Evolutionary conservation across 1,140 invertebrate genomes (phyloP), one percentile per base, ranked within the genome.

Genomic region (Asobara japonica): DNA sequence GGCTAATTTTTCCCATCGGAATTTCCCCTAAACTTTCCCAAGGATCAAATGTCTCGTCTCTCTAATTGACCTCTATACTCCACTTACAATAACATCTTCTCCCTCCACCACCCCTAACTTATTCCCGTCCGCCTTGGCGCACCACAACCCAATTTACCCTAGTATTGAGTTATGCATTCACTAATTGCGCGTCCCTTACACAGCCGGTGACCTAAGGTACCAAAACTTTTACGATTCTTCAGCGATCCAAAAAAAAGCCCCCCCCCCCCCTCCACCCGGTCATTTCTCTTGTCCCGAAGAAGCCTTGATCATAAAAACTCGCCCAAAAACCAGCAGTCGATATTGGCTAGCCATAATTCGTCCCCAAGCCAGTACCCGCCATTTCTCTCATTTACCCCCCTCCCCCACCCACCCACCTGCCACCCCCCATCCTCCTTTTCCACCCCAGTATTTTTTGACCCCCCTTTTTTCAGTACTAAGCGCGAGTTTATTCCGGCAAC

Each of bases 91-190:
- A 4, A 45, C 41, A 45, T 45, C n/a, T 45, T n/a, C 3, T n/a
- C 41, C 41, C 16, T 45, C 41, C 18, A 51, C 11, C 18, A 18
- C 3, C 20, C 3, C 20, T 3, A 51, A 20, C 16, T 25, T 20
- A 18, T 20, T 25, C 45, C 18, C 45, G 22, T 20, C 18, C 45
- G 7, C 45, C 45, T 3, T 45, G 8, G 41, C 41, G 5, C 31
- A 4, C 36, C 11, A 3, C 36, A 8, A 41, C 36, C 11, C 74
- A 72, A 75, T 75, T 75, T 75, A 72, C 66, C 38, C 64, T 27
- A 4, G 61, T 72, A 70, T 75, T 75, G 74, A 75, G 74, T 75
- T 75, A 75, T 75, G 74, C 72, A 75, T 72, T 61, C 22, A 62
- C 71, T 75, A 75, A 75, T 75, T 75, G 74, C 74, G 45, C 51